Conservation (phyloP, 2,113 vertebrate species). For the Galeopterus variegatus region DNA sequence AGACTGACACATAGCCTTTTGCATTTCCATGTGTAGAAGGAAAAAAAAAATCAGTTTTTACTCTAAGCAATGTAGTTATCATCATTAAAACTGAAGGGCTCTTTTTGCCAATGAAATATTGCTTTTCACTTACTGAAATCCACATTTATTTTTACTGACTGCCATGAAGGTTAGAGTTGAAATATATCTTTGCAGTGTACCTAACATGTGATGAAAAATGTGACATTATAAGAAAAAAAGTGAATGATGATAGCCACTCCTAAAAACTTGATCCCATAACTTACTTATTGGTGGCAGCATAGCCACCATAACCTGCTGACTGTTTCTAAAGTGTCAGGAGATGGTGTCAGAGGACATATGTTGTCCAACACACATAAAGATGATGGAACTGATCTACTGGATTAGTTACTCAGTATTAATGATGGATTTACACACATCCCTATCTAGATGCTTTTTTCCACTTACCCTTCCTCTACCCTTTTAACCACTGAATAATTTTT, state of each 20-base stretch:
- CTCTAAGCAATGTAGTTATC: constrained; percentile 4
- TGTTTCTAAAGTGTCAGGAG: constrained; percentile 26
- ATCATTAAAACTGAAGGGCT: constrained; percentile 68
- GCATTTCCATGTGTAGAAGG: neutral
- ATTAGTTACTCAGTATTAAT: neutral
- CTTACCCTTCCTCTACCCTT: neutral
- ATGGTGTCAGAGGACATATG: neutral
- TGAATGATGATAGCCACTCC: constrained; percentile 13
- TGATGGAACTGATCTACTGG: neutral
- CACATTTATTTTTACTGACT: constrained; percentile 71
- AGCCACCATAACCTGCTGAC: constrained; percentile 16
- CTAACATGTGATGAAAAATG: constrained; percentile 75
- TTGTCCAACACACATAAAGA: neutral
- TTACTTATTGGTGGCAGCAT: neutral
- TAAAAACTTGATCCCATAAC: constrained; percentile 37
- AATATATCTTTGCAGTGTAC: constrained; percentile 66
- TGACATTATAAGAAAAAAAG: constrained; percentile 69
- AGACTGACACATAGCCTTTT: neutral
- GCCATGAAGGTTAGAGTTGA: constrained; percentile 76
- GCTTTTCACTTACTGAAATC: constrained; percentile 11
- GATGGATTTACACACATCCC: neutral
- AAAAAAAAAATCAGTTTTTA: constrained; percentile 6
- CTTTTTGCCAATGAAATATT: constrained; percentile 73
- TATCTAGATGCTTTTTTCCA: neutral
- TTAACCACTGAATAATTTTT: neutral